Evolutionary conservation across 2,888 invertebrate genomes (phyloP).

Genomic region (Pachycephus smyrnensis): DNA sequence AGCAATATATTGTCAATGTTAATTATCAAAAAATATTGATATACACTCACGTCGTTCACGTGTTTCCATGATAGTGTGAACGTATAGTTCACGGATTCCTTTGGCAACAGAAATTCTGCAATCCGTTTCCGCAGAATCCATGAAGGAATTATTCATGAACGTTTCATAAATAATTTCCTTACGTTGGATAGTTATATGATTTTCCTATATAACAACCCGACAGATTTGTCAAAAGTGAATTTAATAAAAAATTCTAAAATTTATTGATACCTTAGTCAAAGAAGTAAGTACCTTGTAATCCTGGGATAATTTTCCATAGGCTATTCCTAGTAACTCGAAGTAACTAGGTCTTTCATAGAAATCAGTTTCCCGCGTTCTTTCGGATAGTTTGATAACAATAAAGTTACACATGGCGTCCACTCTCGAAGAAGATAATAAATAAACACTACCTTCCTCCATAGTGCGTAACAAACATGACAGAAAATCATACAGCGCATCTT

Average conservation of each 20-base stretch:
- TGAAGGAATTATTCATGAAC: slow-evolving; percentile 51
- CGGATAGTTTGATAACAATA: slow-evolving; percentile 29
- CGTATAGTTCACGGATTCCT: slow-evolving; percentile 44
- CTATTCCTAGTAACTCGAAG: slow-evolving; percentile 50
- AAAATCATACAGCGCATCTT: slow-evolving; percentile 50
- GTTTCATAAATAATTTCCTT: slow-evolving; percentile 40
- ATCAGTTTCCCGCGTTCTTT: slow-evolving; percentile 26
- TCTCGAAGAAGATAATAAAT: not conserved
- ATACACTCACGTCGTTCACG: slow-evolving; percentile 13
- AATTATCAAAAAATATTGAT: slow-evolving; percentile 16
- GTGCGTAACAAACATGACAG: slow-evolving; percentile 34
- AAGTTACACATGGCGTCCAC: slow-evolving; percentile 6
- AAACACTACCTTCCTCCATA: not conserved
- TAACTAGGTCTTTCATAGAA: slow-evolving; percentile 49
- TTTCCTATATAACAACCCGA: not conserved
- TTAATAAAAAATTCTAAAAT: not conserved
- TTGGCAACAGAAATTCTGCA: slow-evolving; percentile 52
- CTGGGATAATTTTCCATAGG: slow-evolving; percentile 37
- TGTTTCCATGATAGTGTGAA: slow-evolving; percentile 5
- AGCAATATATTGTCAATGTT: not conserved
- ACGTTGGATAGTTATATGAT: slow-evolving; percentile 10
- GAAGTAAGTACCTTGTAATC: slow-evolving; percentile 30
- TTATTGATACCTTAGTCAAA: not conserved
- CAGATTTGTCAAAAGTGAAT: not conserved
- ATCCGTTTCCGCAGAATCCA: slow-evolving; percentile 44